Conservation (phyloP, 1,140 invertebrate genomes). For the Anoplolepis gracilipes region DNA sequence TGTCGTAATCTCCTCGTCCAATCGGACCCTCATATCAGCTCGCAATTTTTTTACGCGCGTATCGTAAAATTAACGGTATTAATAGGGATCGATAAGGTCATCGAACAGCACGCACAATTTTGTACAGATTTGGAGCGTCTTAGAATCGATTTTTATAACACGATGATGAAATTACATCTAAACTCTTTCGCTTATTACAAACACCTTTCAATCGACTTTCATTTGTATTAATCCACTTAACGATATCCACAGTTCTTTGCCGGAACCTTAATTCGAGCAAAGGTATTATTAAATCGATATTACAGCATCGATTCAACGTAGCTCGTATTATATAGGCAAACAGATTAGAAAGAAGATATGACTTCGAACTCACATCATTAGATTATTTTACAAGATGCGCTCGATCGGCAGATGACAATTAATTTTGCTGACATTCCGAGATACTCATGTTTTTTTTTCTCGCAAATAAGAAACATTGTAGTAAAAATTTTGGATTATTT, state of each 20-base stretch:
- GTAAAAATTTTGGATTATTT: not conserved
- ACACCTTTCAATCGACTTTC: constrained; percentile 13
- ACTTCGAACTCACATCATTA: constrained; percentile 30
- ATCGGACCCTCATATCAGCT: not conserved
- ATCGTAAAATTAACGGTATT: not conserved
- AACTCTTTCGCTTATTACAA: not conserved
- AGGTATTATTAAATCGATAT: constrained; percentile 77
- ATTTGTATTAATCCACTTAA: constrained; percentile 71
- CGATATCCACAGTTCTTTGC: constrained; percentile 76
- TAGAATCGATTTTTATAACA: not conserved
- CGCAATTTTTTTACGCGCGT: not conserved
- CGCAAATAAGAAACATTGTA: not conserved
- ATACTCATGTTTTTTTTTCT: not conserved
- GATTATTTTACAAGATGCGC: constrained; percentile 19
- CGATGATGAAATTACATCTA: not conserved
- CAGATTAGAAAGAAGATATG: constrained; percentile 64
- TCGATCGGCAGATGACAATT: constrained; percentile 21
- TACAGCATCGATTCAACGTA: constrained; percentile 68
- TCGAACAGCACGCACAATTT: not conserved
- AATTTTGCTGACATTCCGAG: not conserved
- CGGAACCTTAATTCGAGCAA: constrained; percentile 74
- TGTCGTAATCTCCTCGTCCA: not conserved
- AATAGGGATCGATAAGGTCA: not conserved
- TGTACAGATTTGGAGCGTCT: not conserved
- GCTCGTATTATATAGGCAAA: constrained; percentile 64